These are phyloP conservation scores for Mionectes macconnelli DNA, from an alignment of 2,113 vertebrate genomes.

Conservation along the genomic window DNA sequence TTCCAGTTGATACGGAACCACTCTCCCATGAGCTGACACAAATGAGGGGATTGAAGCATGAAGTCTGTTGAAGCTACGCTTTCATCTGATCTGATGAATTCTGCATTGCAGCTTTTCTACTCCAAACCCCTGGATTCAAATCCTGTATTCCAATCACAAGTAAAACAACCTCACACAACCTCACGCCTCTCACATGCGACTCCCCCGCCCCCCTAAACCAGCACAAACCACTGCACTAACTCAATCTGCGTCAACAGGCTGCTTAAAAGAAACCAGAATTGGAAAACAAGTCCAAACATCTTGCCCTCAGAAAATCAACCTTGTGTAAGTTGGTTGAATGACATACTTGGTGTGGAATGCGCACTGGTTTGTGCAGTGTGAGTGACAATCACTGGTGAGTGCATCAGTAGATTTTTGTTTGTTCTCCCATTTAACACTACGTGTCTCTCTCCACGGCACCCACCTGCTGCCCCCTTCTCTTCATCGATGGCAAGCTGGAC, in stretches of 20 bases:
- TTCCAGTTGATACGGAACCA: background rate
- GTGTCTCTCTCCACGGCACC: accelerated
- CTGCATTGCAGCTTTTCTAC: background rate
- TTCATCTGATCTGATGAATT: background rate
- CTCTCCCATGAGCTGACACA: background rate
- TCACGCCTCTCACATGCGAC: background rate
- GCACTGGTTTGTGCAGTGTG: background rate
- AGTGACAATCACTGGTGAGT: background rate
- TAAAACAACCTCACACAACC: background rate
- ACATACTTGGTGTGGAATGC: background rate
- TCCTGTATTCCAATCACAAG: background rate
- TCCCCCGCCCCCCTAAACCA: background rate
- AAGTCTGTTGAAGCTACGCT: background rate
- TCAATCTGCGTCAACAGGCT: background rate
- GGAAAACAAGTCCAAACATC: background rate
- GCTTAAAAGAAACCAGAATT: background rate
- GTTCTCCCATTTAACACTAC: background rate
- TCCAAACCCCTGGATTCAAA: background rate
- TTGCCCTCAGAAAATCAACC: background rate
- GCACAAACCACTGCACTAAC: background rate
- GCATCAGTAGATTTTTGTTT: background rate
- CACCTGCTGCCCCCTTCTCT: background rate
- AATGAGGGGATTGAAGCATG: background rate
- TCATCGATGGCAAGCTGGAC: background rate
- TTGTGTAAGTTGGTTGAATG: background rate